Evolutionary conservation across 2,888 invertebrate genomes (phyloP).

Genomic region (Caenorhabditis plicata): DNA sequence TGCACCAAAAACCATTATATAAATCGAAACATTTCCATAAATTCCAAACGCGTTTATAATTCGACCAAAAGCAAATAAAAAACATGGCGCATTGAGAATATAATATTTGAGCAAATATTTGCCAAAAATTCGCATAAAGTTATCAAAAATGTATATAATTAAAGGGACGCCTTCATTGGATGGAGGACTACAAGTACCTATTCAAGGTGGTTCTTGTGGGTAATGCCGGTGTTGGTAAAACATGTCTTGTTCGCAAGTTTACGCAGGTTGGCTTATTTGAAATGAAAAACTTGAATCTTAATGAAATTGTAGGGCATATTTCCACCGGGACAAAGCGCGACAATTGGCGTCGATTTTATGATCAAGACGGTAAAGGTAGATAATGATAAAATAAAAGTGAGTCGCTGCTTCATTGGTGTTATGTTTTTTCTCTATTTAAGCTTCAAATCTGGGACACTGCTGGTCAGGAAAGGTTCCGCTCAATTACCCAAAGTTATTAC

Average conservation of each 20-base stretch:
- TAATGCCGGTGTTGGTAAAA: conserved; percentile 97
- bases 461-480: conserved; percentile 89
- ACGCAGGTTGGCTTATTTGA: conserved; percentile 75
- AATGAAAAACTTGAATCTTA: background rate
- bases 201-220: conserved; percentile 98
- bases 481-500: conserved; percentile 84
- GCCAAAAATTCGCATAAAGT: too few relatives aligned
- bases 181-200: conserved; percentile 88
- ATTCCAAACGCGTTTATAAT: conserved; percentile 11
- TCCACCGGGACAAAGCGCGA: conserved; percentile 96
- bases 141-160: conserved; percentile 5
- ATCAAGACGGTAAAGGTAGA: conserved; percentile 95
- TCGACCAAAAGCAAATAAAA: conserved; percentile 5
- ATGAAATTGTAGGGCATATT: conserved; percentile 83
- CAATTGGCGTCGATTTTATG: conserved; percentile 98
- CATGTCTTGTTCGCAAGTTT: conserved; percentile 91
- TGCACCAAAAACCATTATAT: too few relatives aligned
- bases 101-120: conserved; percentile 4
- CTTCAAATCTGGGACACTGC: conserved; percentile 99
- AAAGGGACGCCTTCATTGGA: conserved; percentile 39
- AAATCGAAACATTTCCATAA: too few relatives aligned
- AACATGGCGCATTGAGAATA: conserved; percentile 1
- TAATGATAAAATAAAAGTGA: conserved; percentile 69
- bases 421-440: conserved; percentile 70
- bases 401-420: conserved; percentile 1